Evolutionary conservation across 2,797 vertebrate species (phyloP).

Genomic region (Anomalospiza imberbis): DNA sequence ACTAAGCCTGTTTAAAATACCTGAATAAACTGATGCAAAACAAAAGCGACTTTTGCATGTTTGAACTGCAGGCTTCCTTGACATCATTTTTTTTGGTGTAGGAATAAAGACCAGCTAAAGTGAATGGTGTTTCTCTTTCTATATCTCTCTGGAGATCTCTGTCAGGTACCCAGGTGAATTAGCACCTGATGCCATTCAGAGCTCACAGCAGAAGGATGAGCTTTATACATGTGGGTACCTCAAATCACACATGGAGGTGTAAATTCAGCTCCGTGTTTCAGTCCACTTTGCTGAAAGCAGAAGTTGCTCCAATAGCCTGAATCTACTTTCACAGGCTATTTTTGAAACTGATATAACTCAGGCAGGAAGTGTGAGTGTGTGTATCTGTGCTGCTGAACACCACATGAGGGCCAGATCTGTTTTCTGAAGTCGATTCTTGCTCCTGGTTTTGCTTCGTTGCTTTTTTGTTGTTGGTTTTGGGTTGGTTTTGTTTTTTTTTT

Average conservation of each 20-base stretch:
- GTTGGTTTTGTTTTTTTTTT: neutral
- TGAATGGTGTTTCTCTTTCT: neutral
- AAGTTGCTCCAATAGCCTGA: neutral
- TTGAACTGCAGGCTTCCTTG: neutral
- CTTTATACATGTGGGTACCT: neutral
- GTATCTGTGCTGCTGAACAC: conserved; percentile 3
- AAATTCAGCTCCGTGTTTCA: neutral
- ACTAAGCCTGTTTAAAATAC: neutral
- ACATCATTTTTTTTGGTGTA: neutral
- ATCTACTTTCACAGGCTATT: neutral
- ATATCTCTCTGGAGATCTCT: neutral
- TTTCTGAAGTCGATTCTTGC: neutral
- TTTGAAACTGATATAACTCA: neutral
- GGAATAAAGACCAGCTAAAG: neutral
- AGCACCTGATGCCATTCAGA: neutral
- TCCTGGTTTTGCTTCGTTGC: neutral
- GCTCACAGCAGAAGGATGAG: neutral
- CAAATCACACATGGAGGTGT: neutral
- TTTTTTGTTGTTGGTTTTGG: neutral
- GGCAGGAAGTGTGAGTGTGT: neutral
- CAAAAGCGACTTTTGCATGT: neutral
- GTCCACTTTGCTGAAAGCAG: neutral
- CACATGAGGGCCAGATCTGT: neutral
- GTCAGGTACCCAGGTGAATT: neutral
- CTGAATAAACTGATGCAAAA: neutral